These are phyloP conservation scores for Mactromeris polynyma DNA, from an alignment of 2,888 invertebrate species.

Conservation along the genomic window DNA sequence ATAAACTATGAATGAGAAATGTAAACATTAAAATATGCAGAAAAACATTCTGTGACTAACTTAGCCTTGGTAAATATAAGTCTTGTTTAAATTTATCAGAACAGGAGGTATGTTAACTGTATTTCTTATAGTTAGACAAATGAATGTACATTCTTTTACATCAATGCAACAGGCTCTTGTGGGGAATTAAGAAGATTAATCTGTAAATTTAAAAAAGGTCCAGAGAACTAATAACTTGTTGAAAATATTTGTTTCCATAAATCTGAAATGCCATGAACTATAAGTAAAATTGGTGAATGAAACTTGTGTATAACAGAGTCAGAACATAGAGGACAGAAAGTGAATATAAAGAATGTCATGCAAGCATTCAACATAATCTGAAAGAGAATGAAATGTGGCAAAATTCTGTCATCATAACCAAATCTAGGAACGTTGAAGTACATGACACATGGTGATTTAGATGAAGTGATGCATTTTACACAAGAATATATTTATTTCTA, in stretches of 20 bases:
- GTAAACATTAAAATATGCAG: background rate
- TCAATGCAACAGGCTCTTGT: too few species aligned
- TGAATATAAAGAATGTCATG: background rate
- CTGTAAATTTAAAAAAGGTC: too few species aligned
- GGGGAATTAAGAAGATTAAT: too few species aligned
- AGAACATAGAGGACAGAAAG: background rate
- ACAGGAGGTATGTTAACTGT: too few species aligned
- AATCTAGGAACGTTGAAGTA: background rate
- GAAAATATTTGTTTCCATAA: too few species aligned
- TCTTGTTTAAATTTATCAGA: background rate
- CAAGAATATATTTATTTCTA: background rate
- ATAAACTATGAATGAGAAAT: too few species aligned
- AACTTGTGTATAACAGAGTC: too few species aligned
- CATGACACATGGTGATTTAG: background rate
- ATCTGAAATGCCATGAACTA: too few species aligned
- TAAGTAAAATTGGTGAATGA: too few species aligned
- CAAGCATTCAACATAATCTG: background rate
- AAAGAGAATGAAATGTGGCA: background rate
- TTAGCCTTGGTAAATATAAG: background rate
- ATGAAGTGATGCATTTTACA: background rate
- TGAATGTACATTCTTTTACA: too few species aligned
- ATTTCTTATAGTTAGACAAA: too few species aligned
- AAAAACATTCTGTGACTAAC: background rate
- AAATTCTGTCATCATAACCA: background rate
- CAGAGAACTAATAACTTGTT: too few species aligned